phyloP scores from a whole-genome alignment of 2,113 vertebrate species.

The Aegithalos caudatus region DNA sequence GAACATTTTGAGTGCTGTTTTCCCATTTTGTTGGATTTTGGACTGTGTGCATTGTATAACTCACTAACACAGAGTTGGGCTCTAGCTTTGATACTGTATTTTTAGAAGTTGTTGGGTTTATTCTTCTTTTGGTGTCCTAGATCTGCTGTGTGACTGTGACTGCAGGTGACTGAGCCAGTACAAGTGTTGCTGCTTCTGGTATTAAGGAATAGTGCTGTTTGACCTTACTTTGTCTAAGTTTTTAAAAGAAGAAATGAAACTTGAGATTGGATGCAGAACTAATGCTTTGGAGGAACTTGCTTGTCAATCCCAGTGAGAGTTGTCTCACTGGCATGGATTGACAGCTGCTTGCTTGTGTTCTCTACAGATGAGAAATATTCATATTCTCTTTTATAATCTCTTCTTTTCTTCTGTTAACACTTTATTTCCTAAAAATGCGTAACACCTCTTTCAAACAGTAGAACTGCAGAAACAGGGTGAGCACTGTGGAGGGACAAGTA shows the following conservation, averaged over 20 bases:
- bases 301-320: not conserved
- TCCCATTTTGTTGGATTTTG: not conserved
- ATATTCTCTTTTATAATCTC: not conserved
- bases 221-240: not conserved
- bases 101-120: not conserved
- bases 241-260: not conserved
- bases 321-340: not conserved
- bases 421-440: not conserved
- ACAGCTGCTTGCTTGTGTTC: not conserved
- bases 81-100: constrained; percentile 11
- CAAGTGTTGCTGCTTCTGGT: not conserved
- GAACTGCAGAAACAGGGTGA: not conserved
- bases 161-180: not conserved
- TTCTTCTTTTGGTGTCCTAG: not conserved
- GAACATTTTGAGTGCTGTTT: not conserved
- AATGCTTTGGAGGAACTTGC: not conserved
- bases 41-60: constrained; percentile 25
- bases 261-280: not conserved
- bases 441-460: not conserved
- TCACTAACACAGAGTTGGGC: constrained; percentile 38
- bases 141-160: not conserved
- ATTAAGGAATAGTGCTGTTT: not conserved
- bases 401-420: constrained; percentile 10
- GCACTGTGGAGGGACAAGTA: not conserved
- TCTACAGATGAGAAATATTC: not conserved